Percentiles rank a stretch among this genome's conserved stretches.
Conservation (phyloP, 2,888 invertebrate genomes). For the Pollenia angustigena region DNA sequence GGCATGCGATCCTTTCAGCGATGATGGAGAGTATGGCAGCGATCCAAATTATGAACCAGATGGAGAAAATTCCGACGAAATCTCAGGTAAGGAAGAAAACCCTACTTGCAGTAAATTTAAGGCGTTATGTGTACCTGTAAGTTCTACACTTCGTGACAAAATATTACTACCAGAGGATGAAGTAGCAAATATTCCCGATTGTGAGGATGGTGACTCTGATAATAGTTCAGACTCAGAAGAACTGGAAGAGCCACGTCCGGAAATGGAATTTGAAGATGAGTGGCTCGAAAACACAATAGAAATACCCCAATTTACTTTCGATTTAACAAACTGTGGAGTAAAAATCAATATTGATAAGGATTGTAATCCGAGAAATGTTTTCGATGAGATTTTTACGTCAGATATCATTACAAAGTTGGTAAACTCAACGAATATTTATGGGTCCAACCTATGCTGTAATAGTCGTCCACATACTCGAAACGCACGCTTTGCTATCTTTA, state of each 20-base stretch:
- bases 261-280: conserved; percentile 18
- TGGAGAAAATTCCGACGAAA: conserved; percentile 9
- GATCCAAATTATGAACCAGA: conserved; percentile 32
- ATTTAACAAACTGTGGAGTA: conserved; percentile 21
- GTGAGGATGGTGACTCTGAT: conserved; percentile 10
- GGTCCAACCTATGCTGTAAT: neutral
- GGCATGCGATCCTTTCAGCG: conserved; percentile 11
- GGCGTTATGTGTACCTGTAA: neutral
- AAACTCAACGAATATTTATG: too few relatives aligned
- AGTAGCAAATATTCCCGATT: neutral
- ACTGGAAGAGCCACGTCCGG: neutral
- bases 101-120: conserved; percentile 9
- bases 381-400: too few relatives aligned
- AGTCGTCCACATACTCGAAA: neutral
- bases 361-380: too few relatives aligned
- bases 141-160: neutral
- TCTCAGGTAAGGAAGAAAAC: neutral
- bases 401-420: too few relatives aligned
- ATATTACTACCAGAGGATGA: neutral
- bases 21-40: conserved; percentile 21
- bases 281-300: conserved; percentile 23
- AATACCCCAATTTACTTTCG: conserved; percentile 39
- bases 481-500: neutral
- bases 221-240: conserved; percentile 15
- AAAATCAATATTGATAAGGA: too few relatives aligned